Base-by-base conservation (phyloP, 2,113 vertebrate species). In the Pygoscelis adeliae region DNA sequence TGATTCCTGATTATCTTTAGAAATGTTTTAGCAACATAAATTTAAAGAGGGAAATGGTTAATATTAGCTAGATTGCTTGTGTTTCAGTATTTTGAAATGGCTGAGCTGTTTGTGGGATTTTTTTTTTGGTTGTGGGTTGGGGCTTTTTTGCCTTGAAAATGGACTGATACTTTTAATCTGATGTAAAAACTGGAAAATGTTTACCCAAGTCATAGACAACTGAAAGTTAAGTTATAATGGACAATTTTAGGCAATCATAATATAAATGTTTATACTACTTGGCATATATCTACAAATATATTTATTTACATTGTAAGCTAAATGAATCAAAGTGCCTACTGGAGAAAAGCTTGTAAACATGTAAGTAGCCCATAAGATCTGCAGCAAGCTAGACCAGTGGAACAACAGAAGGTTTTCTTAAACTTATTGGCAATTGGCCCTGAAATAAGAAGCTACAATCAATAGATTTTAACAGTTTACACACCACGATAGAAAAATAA, bases 401-500 rank as follows among this genome's bases (percentile, higher is more conserved):
- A 89, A 84, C 36, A 82, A 47, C 47, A 69, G 72, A 59, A 89
- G 47, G 29, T 65, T 92, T 95, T 69, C 83, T 89, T 79, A 46
- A 89, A 62, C 10, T 84, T 65, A 10, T 5, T 49, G 25, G 42
- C 30, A 92, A 82, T n/a, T 89, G 44, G 44, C 56, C 73, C 61
- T 78, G 77, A 92, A 95, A 65, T 58, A 61, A 62, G 81, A 78
- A 87, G 49, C 21, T 44, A 18, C 59, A 84, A 38, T 94, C 70
- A 34, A 90, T 91, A 56, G 40, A 90, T 72, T 93, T 93, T 85
- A 91, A n/a, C 83, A 79, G 59, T 89, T 93, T 89, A 72, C 56
- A 65, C 29, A 53, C 20, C 69, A 89, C 0, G 0, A 72, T 0
- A 87, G 80, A 79, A 89, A 97, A 94, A 84, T 38, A 93, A 95